Conservation (phyloP, 2,888 invertebrate genomes). For the Oeneis ivallda region DNA sequence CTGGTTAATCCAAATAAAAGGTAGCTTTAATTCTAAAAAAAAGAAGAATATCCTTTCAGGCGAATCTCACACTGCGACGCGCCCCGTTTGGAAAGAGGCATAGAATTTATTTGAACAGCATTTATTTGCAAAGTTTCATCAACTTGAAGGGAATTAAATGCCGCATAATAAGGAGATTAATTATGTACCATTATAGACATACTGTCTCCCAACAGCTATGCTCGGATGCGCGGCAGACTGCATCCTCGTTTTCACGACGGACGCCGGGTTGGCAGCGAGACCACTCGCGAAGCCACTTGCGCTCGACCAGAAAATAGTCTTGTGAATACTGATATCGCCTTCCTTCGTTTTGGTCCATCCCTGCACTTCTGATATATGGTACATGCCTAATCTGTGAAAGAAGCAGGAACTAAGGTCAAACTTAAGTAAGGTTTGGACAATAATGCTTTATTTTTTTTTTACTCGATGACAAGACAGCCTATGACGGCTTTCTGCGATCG, state of each 20-base stretch:
- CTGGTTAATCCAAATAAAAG: too few relatives aligned
- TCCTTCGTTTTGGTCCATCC: conserved; percentile 72
- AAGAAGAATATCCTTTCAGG: too few relatives aligned
- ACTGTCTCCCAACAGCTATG: conserved; percentile 93
- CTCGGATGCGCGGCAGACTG: conserved; percentile 87
- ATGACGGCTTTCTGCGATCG: background rate
- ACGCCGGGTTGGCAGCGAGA: conserved; percentile 87
- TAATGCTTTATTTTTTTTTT: too few relatives aligned
- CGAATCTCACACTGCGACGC: too few relatives aligned
- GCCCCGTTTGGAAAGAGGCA: too few relatives aligned
- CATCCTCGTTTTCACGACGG: conserved; percentile 89
- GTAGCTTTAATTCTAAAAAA: too few relatives aligned
- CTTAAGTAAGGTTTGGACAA: conserved; percentile 83
- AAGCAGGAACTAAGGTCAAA: conserved; percentile 46
- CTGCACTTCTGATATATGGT: conserved; percentile 83
- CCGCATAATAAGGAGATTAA: too few relatives aligned
- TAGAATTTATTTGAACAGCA: too few relatives aligned
- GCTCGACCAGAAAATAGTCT: conserved; percentile 66
- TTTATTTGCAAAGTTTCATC: too few relatives aligned
- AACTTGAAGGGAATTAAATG: too few relatives aligned
- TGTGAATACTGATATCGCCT: conserved; percentile 62
- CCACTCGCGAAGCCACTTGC: conserved; percentile 86
- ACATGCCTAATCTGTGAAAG: conserved; percentile 81
- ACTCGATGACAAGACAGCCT: too few relatives aligned
- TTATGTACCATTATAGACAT: conserved; percentile 81